These are phyloP conservation scores for Epizoanthus scotinus DNA, from an alignment of 92 coral and sea anemone species.

Conservation along the genomic window DNA sequence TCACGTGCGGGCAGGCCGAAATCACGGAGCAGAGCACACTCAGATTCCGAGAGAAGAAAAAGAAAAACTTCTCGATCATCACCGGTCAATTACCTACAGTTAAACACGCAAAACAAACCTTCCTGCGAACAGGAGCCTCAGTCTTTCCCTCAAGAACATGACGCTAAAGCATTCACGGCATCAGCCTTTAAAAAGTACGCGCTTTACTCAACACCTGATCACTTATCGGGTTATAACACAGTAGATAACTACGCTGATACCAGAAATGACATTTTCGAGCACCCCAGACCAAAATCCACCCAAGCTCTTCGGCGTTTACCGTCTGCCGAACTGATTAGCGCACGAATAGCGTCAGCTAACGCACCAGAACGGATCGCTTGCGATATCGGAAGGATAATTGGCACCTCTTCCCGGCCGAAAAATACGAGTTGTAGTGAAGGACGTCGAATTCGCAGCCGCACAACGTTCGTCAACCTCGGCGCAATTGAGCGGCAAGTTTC, in stretches of 20 bases:
- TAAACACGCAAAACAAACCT: neutral
- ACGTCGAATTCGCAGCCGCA: neutral
- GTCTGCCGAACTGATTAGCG: constrained; percentile 51
- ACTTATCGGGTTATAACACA: constrained; percentile 1
- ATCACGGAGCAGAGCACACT: constrained; percentile 29
- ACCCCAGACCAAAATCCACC: constrained; percentile 67
- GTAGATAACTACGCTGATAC: constrained; percentile 52
- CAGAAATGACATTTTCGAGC: constrained; percentile 28
- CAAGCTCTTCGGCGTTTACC: constrained; percentile 49
- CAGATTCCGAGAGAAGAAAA: neutral
- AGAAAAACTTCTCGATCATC: constrained; percentile 12
- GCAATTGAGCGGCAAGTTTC: constrained; percentile 55
- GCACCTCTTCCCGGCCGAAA: constrained; percentile 29
- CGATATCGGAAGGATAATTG: constrained; percentile 46
- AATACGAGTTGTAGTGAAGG: constrained; percentile 27
- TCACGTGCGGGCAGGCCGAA: constrained; percentile 22
- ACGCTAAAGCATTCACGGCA: constrained; percentile 38
- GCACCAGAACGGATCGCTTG: constrained; percentile 64
- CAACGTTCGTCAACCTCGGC: constrained; percentile 67
- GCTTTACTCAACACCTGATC: constrained; percentile 42
- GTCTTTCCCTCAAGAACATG: neutral
- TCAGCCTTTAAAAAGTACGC: constrained; percentile 42
- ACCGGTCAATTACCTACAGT: neutral
- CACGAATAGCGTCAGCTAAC: constrained; percentile 72
- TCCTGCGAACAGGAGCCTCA: neutral